Base-by-base conservation (phyloP, 2,888 invertebrate species). In the Mesochorus sp. region DNA sequence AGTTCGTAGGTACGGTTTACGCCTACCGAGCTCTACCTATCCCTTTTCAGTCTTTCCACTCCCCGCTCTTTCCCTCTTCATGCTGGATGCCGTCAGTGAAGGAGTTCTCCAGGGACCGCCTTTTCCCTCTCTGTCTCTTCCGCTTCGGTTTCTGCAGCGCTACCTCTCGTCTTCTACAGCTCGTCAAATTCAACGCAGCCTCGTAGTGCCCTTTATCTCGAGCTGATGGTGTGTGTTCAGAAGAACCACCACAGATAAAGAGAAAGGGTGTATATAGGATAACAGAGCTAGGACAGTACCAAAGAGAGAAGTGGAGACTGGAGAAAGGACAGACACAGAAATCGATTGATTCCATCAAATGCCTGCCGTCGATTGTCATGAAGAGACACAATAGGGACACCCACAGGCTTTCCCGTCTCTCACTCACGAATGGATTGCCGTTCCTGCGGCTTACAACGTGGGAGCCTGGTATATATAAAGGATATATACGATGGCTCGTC, bases 311-410 rank as follows among this genome's bases (percentile, higher is more conserved):
- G 24, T 10, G 55, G 49, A 31, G 34, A 21, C 47, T 17, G 37
- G 59, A 51, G 53, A 44, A 53, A 61, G 53, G 70, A 71, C 57
- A 61, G 78, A 82, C 84, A 85, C 85, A 87, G 80, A 84, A 83
- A 88, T 88, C 85, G 87, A 86, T 87, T 87, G 85, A 88, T 88
- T 88, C 85, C 86, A 89, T 89, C 89, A 87, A 88, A 89, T 84
- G 87, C 87, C 85, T 80, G 82, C 84, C 76, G 81, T 81, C 87
- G 88, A 88, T 88, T 89, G 89, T 88, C 87, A 88, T 88, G 83
- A 82, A 81, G 86, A 84, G 83, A 85, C 86, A 89, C 89, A 89
- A 89, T 88, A n/a, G 83, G 85, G 55, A 80, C 59, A 70, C 26
- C 62, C 72, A 53, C 68, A 57, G 62, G 37, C 73, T 64, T 10